A percentile compares a stretch with the other conserved stretches of the same genome.
phyloP scores from a whole-genome alignment of 2,888 invertebrate genomes.

The Brenthis daphne region DNA sequence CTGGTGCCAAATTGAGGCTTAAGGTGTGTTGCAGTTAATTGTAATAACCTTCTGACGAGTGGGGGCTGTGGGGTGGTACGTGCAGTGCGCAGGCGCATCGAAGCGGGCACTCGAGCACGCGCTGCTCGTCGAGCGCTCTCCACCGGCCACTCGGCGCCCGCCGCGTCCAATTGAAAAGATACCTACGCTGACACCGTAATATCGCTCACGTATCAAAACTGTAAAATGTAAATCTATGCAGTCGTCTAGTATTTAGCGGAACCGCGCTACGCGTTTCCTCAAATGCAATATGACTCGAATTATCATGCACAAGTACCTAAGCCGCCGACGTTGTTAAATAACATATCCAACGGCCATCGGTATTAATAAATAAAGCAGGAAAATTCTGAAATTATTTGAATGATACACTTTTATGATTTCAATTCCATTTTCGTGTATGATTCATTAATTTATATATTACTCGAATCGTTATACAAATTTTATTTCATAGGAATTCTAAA shows the following conservation, averaged over 20 bases:
- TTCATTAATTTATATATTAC: constrained; percentile 23
- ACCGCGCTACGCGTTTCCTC: constrained; percentile 65
- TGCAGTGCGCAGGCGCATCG: constrained; percentile 69
- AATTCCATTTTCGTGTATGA: background rate
- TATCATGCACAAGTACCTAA: constrained; percentile 69
- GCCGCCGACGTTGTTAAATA: constrained; percentile 58
- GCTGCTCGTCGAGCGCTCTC: constrained; percentile 72
- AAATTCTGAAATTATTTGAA: constrained; percentile 29
- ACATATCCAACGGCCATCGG: constrained; percentile 37
- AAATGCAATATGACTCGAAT: constrained; percentile 75
- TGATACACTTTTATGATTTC: constrained; percentile 14
- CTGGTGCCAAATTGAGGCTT: constrained; percentile 68
- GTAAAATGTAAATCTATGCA: constrained; percentile 82
- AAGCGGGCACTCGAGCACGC: constrained; percentile 74
- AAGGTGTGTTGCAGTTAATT: constrained; percentile 70
- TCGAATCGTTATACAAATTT: constrained; percentile 19
- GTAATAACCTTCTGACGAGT: constrained; percentile 64
- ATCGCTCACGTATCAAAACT: constrained; percentile 80
- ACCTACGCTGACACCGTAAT: constrained; percentile 77
- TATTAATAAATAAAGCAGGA: constrained; percentile 32
- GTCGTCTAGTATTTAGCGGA: constrained; percentile 72
- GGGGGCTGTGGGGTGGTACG: constrained; percentile 36
- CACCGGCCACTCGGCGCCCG: constrained; percentile 71
- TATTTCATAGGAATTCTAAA: constrained; percentile 30
- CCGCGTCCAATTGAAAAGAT: constrained; percentile 80